Evolutionary conservation across 1,140 invertebrate genomes (phyloP), one percentile per base, ranked within the genome.

Genomic region (Ceratosolen solmsi): DNA sequence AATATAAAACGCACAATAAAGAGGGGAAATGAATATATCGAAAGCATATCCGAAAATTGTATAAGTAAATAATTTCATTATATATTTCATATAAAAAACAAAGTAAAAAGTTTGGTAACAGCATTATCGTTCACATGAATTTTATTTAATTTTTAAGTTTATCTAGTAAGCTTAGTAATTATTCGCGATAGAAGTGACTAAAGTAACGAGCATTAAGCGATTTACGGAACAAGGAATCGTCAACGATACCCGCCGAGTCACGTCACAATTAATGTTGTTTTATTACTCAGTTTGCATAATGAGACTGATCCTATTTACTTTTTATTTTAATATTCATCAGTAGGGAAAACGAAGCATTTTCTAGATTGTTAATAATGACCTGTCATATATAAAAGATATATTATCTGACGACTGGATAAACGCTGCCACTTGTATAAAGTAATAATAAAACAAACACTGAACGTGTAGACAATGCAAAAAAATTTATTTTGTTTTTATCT

Each of bases 221-320:
- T 84, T 75, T 54, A 80, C 30, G 49, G 46, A 38, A 25, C 54
- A 54, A 49, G 11, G 33, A 79, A 71, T 70, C 33, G 41, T 78
- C 38, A 41, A 77, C 27, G 9, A 76, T 46, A 63, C 56, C 75
- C 76, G 76, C 58, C 60, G 56, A 65, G 51, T 60, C 71, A 80
- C 51, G 68, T 68, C 71, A 73, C 75, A 83, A 80, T 84, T 86
- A 85, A 85, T 85, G 84, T 86, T 87, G 71, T 85, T 82, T 27
- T 30, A 87, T 84, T 85, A 85, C 84, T 86, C 85, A 86, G 87
- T 84, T 88, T 85, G 78, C 82, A 79, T 87, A 85, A 88, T 86
- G 87, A 87, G 87, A 88, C 87, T 88, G 87, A 88, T 85, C 68
- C 75, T 25, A 49, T 73, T 68, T 78, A 78, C 41, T 78, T 82